These are phyloP conservation scores for Pseudomugil gertrudae DNA, from an alignment of 2,797 vertebrate species.

Conservation along the genomic window DNA sequence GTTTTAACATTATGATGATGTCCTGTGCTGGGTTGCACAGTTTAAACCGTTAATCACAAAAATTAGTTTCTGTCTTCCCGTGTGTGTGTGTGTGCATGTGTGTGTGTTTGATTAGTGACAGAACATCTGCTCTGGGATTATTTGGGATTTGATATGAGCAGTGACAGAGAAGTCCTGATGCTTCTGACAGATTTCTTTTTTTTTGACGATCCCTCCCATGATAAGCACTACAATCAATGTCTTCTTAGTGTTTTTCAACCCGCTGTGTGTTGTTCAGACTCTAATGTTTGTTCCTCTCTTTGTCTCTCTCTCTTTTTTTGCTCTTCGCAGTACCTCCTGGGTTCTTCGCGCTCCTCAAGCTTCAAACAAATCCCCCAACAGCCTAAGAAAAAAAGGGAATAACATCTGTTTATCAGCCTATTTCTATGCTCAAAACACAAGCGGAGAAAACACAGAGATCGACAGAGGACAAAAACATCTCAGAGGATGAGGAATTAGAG, in stretches of 20 bases:
- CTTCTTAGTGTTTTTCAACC: slow-evolving; percentile 62
- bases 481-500: slow-evolving; percentile 71
- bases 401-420: slow-evolving; percentile 74
- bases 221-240: slow-evolving; percentile 56
- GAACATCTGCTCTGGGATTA: slow-evolving; percentile 70
- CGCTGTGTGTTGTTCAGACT: slow-evolving; percentile 49
- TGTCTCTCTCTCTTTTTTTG: slow-evolving; percentile 58
- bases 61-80: slow-evolving; percentile 49
- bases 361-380: slow-evolving; percentile 65
- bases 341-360: slow-evolving; percentile 67
- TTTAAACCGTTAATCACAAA: slow-evolving; percentile 56
- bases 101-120: slow-evolving; percentile 64
- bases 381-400: slow-evolving; percentile 54
- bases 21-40: not conserved
- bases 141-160: slow-evolving; percentile 64
- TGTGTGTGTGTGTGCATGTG: slow-evolving; percentile 42
- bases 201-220: slow-evolving; percentile 58
- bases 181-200: slow-evolving; percentile 56
- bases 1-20: not conserved
- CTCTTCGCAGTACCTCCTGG: slow-evolving; percentile 78
- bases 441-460: slow-evolving; percentile 48
- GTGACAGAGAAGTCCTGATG: slow-evolving; percentile 58
- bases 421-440: slow-evolving; percentile 63
- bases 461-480: slow-evolving; percentile 57
- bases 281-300: slow-evolving; percentile 64